Evolutionary conservation across 1,140 invertebrate genomes (phyloP), one percentile per base, ranked within the genome.

Genomic region (Aleiodes sp.): DNA sequence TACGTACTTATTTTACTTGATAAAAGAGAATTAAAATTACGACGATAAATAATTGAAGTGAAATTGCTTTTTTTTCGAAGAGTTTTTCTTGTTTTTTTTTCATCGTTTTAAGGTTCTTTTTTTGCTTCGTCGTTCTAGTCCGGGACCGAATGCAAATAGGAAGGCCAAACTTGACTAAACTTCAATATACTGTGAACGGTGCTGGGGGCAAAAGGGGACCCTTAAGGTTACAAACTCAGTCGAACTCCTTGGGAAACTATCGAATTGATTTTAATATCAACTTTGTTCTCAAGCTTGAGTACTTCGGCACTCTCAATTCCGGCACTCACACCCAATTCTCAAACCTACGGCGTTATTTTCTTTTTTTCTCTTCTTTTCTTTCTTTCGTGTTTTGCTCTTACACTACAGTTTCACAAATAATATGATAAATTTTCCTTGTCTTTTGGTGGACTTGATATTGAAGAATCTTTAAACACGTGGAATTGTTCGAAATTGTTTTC

Each of bases 191-290:
- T 67, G 67, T 57, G 69, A 73, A 68, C 61, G 68, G 61, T 69
- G 63, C 59, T 56, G 26, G 56, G 37, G 46, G 60, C 62, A 9
- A 60, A 68, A 68, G 61, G 65, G 57, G 67, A n/a, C 71, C 80
- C 73, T 80, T 76, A 77, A 81, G 79, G 76, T 79, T 81, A 76
- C 80, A 80, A 81, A 82, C 81, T 81, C 73, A 73, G 75, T 70
- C 66, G 65, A 80, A 80, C 78, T 78, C 75, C 67, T 74, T 57
- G 70, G 64, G 70, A 75, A 79, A 76, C 79, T 78, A 81, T 76
- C 73, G 77, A 77, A 82, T 81, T 82, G 80, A 82, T 83, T 82
- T 83, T 83, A 82, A 81, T 82, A 83, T 83, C 80, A 80, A 82
- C 78, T 82, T 82, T 80, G 71, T 80, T 80, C 75, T 70, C 73